Conservation (phyloP, 2,888 invertebrate species). For the Apodemia zela region DNA sequence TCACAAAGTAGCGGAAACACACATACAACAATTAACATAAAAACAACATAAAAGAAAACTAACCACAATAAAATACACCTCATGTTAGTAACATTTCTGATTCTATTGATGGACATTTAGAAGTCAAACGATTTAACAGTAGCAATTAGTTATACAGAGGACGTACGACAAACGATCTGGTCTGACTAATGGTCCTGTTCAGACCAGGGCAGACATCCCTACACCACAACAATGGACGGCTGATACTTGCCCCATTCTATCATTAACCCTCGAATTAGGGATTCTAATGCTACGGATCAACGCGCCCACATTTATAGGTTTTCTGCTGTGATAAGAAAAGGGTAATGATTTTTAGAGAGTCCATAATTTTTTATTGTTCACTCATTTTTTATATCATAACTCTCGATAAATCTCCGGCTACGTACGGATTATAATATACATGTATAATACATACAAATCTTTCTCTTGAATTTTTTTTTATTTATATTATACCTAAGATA, state of each 20-base stretch:
- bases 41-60: background rate
- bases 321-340: background rate
- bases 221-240: conserved; percentile 57
- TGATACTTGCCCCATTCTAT: conserved; percentile 50
- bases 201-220: conserved; percentile 44
- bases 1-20: background rate
- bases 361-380: no score
- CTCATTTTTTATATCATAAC: no score
- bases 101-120: conserved; percentile 34
- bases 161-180: conserved; percentile 64
- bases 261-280: conserved; percentile 51
- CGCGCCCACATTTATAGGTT: conserved; percentile 17
- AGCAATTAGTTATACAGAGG: conserved; percentile 69
- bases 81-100: conserved; percentile 22
- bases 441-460: no score
- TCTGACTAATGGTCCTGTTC: conserved; percentile 57
- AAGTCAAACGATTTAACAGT: conserved; percentile 63
- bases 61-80: background rate
- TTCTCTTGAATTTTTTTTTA: no score
- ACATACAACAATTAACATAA: background rate
- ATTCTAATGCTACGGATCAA: conserved; percentile 36
- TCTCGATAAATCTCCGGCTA: no score
- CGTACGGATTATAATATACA: no score
- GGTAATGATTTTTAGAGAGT: background rate
- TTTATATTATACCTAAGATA: no score